Evolutionary conservation across 2,888 invertebrate genomes (phyloP).

Genomic region (Bembecia ichneumoniformis): DNA sequence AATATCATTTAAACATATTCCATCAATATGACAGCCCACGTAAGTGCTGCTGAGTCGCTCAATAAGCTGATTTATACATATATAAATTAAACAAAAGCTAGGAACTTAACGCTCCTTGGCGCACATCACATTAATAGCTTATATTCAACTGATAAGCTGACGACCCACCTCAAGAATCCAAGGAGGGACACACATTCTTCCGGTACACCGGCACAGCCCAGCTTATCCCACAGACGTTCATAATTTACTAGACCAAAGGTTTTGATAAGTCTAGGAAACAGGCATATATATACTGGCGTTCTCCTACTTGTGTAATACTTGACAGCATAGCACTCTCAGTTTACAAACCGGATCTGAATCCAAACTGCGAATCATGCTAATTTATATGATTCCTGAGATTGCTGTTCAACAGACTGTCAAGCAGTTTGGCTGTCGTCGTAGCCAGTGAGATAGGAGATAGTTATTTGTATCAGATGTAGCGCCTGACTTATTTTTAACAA

Average conservation of each 20-base stretch:
- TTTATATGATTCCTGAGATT: neutral
- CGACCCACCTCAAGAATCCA: neutral
- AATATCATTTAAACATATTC: neutral
- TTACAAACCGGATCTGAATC: neutral
- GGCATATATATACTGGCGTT: neutral
- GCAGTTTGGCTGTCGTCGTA: neutral
- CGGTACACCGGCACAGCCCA: neutral
- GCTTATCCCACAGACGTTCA: neutral
- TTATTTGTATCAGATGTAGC: no score
- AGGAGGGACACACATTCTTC: neutral
- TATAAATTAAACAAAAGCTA: neutral
- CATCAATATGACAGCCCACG: neutral
- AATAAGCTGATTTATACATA: neutral
- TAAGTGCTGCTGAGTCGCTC: neutral
- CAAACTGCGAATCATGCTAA: neutral
- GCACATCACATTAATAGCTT: neutral
- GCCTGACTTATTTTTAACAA: no score
- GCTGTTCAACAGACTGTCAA: neutral
- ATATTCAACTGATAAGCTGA: neutral
- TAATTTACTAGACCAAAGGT: neutral
- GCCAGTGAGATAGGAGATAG: no score
- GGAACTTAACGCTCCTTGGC: neutral
- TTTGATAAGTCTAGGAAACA: neutral
- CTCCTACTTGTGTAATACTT: neutral
- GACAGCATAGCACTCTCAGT: neutral